These are phyloP conservation scores for Enteromius thamalakanensis DNA, from an alignment of 2,797 vertebrate species.

Conservation along the genomic window DNA sequence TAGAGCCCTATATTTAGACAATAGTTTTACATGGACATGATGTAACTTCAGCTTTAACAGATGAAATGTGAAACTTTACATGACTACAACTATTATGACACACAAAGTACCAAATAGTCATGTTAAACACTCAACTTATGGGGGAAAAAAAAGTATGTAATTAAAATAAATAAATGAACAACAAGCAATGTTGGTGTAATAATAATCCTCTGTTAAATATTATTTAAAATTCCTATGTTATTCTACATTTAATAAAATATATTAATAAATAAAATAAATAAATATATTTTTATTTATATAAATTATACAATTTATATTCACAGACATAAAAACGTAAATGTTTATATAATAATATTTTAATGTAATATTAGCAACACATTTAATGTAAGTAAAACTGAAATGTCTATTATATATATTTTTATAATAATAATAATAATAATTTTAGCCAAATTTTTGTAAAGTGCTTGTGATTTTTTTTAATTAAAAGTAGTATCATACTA, in stretches of 20 bases:
- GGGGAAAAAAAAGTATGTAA: too few species aligned
- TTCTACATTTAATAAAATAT: background rate
- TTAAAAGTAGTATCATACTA: too few species aligned
- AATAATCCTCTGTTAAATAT: too few species aligned
- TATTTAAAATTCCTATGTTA: too few species aligned
- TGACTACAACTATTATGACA: background rate
- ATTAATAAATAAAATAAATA: background rate
- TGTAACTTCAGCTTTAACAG: constrained; percentile 5
- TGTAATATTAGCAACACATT: too few species aligned
- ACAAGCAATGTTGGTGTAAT: background rate
- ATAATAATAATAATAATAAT: too few species aligned
- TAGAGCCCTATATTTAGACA: background rate
- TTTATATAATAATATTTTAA: too few species aligned
- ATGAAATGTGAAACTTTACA: background rate
- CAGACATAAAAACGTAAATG: background rate
- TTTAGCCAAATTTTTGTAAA: too few species aligned
- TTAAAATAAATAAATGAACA: background rate
- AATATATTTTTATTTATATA: background rate
- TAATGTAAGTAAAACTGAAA: too few species aligned
- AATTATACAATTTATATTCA: background rate
- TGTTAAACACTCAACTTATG: background rate
- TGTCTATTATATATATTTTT: too few species aligned
- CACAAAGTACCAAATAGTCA: background rate
- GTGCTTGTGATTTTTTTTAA: too few species aligned
- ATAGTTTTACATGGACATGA: background rate